phyloP scores from a whole-genome alignment of 2,113 vertebrate genomes.

The Excalfactoria chinensis region DNA sequence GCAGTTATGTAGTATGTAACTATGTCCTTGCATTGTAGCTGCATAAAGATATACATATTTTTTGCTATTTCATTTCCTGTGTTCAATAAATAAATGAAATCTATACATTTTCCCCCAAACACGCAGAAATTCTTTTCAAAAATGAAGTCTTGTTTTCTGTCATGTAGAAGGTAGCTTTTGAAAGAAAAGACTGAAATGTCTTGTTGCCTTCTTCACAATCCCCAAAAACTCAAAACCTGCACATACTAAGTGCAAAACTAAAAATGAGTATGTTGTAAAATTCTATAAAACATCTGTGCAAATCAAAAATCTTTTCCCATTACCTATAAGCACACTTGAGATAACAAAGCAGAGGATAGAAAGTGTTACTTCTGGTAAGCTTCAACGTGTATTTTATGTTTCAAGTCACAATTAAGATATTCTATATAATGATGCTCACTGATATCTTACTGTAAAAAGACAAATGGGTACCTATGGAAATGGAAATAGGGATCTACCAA shows the following conservation, averaged over 20 bases:
- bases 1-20: fast-evolving
- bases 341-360: background rate
- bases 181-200: background rate
- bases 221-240: background rate
- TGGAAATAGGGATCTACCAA: background rate
- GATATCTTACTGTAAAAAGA: background rate
- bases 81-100: background rate
- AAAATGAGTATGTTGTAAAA: background rate
- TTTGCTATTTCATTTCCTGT: background rate
- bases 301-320: background rate
- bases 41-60: background rate
- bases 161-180: background rate
- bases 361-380: background rate
- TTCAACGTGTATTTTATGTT: background rate
- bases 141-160: background rate
- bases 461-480: background rate
- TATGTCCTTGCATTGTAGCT: background rate
- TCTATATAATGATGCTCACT: background rate
- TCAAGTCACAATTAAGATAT: background rate
- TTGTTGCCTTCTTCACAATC: background rate
- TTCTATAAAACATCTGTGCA: background rate
- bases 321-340: fast-evolving
- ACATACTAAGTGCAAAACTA: background rate
- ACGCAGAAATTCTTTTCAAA: background rate
- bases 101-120: background rate